Evolutionary conservation across 1,140 invertebrate species (phyloP).

Genomic region (Calosoma granatense): DNA sequence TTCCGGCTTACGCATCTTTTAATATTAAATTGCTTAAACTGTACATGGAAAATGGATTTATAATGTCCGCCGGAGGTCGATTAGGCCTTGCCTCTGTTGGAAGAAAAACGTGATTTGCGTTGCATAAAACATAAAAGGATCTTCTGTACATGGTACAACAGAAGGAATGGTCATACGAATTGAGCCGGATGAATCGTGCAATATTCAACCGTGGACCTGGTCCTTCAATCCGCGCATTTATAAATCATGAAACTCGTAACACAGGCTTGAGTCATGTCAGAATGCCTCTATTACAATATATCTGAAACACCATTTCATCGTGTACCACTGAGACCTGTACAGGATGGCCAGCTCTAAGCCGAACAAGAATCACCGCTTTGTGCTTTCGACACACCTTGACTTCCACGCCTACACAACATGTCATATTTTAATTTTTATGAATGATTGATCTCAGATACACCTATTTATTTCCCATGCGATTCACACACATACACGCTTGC

Average conservation of each 20-base stretch:
- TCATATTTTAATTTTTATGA: too few species aligned
- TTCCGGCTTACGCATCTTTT: neutral
- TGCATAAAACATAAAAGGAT: neutral
- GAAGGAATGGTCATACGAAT: slow-evolving; percentile 5
- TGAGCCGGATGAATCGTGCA: neutral
- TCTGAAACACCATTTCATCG: slow-evolving; percentile 27
- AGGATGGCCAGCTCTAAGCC: too few species aligned
- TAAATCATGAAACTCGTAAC: slow-evolving; percentile 16
- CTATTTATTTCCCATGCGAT: too few species aligned
- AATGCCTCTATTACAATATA: slow-evolving; percentile 28
- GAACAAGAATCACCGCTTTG: too few species aligned
- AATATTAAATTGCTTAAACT: neutral
- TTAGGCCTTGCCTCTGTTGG: neutral
- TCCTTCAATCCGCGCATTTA: slow-evolving; percentile 16
- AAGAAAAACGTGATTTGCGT: neutral
- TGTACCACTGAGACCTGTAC: too few species aligned
- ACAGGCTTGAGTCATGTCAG: slow-evolving; percentile 25
- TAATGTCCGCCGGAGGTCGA: neutral
- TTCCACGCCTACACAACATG: too few species aligned
- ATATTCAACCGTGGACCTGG: neutral
- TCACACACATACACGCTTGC: too few species aligned
- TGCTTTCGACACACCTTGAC: too few species aligned
- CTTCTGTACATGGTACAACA: neutral
- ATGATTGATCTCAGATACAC: too few species aligned
- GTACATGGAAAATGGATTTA: neutral